Evolutionary conservation across 2,888 invertebrate species (phyloP), one percentile per base, ranked within the genome.

Genomic region (Cepaea hortensis): DNA sequence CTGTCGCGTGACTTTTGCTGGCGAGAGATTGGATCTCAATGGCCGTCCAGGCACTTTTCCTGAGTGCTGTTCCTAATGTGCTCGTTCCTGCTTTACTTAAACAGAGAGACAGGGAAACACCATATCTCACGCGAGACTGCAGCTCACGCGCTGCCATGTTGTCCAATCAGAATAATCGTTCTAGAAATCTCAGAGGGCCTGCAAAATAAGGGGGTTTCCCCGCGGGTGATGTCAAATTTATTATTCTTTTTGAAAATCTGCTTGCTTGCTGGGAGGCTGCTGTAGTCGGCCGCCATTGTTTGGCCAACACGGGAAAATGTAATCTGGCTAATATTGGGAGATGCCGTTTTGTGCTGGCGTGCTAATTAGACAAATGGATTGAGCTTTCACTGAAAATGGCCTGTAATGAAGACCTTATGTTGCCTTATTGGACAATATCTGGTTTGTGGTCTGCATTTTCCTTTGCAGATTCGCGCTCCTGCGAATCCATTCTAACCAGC

Each of bases 191-290:
- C 83, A 55, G 83, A 83, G 83, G 83, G 61, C 83, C 46, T 62
- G 61, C 83, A 73, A 83, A 83, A n/a, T 75, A 83, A 83, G 61
- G 83, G n/a, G 46, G 48, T 55, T 55, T 48, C 61, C 84, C 76
- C 84, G 9, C 4, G 84, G 84, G 84, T 62, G 61, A 84, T 84
- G 84, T 84, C 73, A 84, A 76, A 84, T 84, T 75, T 84, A 84
- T 84, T 76, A 84, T 84, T 84, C 84, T 84, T 84, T 84, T 84
- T 84, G 84, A 84, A 75, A 84, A 84, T 84, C 84, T 84, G 84
- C 18, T 20, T 70, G 62, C 23, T 82, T 50, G 70, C 55, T 68
- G 82, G 55, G 72, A 73, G 73, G 18, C 7, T 9, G 72, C 18
- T 4, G 61, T 11, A 46, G 70, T 23, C 4, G 35, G 61, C 15